Conservation (phyloP, 2,888 invertebrate species). For the Luperina testacea region DNA sequence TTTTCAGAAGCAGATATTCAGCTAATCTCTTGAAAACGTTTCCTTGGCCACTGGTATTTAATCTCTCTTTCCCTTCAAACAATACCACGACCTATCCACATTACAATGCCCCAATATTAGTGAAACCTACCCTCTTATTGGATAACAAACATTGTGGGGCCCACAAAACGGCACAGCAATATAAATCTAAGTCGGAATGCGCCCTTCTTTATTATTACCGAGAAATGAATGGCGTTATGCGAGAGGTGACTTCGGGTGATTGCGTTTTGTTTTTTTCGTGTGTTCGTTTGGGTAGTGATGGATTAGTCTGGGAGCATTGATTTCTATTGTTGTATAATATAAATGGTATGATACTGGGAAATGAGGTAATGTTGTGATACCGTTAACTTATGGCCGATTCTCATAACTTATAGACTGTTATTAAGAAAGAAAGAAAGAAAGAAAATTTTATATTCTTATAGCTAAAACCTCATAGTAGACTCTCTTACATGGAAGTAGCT, state of each 20-base stretch:
- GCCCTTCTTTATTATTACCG: slow-evolving; percentile 50
- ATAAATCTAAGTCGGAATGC: slow-evolving; percentile 48
- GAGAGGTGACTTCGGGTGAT: slow-evolving; percentile 1
- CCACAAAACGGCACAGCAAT: slow-evolving; percentile 41
- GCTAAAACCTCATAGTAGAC: too few relatives aligned
- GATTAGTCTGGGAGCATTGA: neutral
- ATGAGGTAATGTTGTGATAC: too few relatives aligned
- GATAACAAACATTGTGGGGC: slow-evolving; percentile 48
- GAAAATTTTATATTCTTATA: too few relatives aligned
- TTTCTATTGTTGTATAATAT: slow-evolving; percentile 2
- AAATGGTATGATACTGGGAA: neutral
- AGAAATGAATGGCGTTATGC: slow-evolving; percentile 37
- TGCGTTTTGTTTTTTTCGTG: slow-evolving; percentile 21
- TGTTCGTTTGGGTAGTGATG: neutral
- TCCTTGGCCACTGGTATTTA: neutral
- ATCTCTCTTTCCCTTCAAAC: neutral
- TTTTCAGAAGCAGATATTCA: neutral
- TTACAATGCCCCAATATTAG: slow-evolving; percentile 18
- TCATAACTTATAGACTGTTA: neutral
- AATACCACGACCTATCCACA: neutral
- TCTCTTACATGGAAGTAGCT: too few relatives aligned
- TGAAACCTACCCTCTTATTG: slow-evolving; percentile 44
- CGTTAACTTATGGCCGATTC: neutral
- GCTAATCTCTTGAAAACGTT: neutral
- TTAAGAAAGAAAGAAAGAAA: too few relatives aligned